These are phyloP conservation scores for human DNA, from an alignment of 2,113 vertebrate species.

Conservation along the genomic window GRCh38 chr4:177990001-177990500, in stretches of 20 bases:
- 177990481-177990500: accelerated
- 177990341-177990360: background rate
- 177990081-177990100: background rate
- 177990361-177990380: background rate
- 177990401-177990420: background rate
- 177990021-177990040: background rate
- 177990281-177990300: background rate
- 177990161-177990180: background rate
- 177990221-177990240: background rate
- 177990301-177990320: background rate
- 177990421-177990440: background rate
- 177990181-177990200: background rate
- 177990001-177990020: background rate
- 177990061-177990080: background rate
- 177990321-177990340: background rate
- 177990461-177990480: background rate
- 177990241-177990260: background rate
- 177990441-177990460: background rate
- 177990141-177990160: background rate
- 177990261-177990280: background rate
- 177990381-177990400: background rate
- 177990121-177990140: background rate
- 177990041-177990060: background rate
- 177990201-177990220: background rate
- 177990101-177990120: background rate